phyloP scores from a whole-genome alignment of 2,113 vertebrate genomes.

The Elaphurus davidianus region DNA sequence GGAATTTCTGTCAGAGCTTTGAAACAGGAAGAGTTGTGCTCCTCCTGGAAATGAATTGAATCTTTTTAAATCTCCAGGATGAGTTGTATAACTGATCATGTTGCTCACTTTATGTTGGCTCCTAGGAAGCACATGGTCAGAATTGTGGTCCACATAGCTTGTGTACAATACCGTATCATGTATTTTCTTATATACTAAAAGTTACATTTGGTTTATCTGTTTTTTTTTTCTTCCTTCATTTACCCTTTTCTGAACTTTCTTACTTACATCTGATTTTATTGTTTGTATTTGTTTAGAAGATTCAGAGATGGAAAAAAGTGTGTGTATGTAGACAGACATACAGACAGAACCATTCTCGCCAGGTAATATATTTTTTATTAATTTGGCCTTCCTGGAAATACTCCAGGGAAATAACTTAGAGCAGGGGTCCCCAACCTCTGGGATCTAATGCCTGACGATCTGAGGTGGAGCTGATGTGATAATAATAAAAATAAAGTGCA shows the following conservation, averaged over 20 bases:
- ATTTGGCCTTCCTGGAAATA: neutral
- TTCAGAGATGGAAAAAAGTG: neutral
- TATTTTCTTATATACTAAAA: neutral
- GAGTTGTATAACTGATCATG: neutral
- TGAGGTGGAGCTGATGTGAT: neutral
- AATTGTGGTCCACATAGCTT: neutral
- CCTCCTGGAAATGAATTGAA: neutral
- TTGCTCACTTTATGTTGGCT: neutral
- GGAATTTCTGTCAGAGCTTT: neutral
- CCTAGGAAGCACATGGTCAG: neutral
- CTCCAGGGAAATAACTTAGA: neutral
- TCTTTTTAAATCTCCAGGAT: neutral
- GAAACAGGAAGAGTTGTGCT: slow-evolving; percentile 11
- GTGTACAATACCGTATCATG: neutral
- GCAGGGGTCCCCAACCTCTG: neutral
- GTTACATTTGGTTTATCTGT: neutral
- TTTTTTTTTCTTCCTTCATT: neutral
- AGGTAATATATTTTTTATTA: slow-evolving; percentile 25
- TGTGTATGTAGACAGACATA: neutral
- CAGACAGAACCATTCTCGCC: neutral
- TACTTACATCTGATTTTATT: neutral
- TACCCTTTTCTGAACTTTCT: slow-evolving; percentile 16
- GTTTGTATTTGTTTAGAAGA: neutral
- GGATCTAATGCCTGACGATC: neutral
- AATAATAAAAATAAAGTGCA: neutral